A percentile compares a stretch with the other conserved stretches of the same genome.
phyloP scores from a whole-genome alignment of 2,113 vertebrate genomes.

The Porphyrio hochstetteri region DNA sequence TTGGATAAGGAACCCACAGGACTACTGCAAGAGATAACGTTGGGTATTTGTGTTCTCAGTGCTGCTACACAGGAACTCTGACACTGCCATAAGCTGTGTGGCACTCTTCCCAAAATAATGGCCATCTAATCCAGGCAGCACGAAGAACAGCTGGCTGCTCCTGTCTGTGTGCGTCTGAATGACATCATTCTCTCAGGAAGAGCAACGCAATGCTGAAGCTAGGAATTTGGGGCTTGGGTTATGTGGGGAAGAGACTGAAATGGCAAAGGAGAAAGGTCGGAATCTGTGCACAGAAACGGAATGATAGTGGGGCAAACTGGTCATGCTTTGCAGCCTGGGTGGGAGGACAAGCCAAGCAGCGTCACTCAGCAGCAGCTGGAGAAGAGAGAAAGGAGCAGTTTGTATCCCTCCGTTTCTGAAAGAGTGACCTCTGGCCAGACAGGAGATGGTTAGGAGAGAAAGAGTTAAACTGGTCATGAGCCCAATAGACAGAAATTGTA shows the following conservation, averaged over 20 bases:
- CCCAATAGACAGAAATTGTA: background rate
- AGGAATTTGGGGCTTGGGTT: background rate
- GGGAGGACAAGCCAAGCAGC: background rate
- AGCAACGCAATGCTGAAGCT: background rate
- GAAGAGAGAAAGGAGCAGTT: background rate
- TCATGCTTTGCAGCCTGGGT: background rate
- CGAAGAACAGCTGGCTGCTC: rapidly evolving
- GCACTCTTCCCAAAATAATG: background rate
- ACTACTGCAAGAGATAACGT: background rate
- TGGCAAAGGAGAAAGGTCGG: background rate
- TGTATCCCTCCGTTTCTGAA: background rate
- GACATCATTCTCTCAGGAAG: background rate
- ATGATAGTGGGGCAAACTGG: background rate
- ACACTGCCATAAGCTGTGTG: background rate
- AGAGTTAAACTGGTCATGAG: background rate
- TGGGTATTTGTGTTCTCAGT: background rate
- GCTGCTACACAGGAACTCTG: background rate
- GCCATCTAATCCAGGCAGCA: background rate
- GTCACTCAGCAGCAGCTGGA: background rate
- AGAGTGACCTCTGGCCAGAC: background rate
- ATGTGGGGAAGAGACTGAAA: background rate
- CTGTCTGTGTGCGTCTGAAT: background rate
- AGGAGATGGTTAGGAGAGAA: background rate
- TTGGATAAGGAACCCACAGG: background rate
- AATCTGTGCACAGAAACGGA: background rate